Evolutionary conservation across 2,888 invertebrate species (phyloP).

Genomic region (Morpho achilles): DNA sequence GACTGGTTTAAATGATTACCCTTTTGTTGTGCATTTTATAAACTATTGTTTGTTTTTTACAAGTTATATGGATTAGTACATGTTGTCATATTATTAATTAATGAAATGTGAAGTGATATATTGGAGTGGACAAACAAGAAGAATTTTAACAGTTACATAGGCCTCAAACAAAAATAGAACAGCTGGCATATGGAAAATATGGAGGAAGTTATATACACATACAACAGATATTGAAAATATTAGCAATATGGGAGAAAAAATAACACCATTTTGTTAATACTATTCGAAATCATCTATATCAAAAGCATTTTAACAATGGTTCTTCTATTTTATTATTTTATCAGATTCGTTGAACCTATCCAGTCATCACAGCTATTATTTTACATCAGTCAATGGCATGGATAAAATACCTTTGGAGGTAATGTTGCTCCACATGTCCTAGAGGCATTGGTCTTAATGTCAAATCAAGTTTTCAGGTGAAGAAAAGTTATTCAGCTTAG

Average conservation of each 20-base stretch:
- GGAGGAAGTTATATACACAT: conserved; percentile 17
- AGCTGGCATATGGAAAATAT: conserved; percentile 11
- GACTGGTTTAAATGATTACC: neutral
- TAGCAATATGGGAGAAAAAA: conserved; percentile 26
- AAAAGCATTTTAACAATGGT: conserved; percentile 25
- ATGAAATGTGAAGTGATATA: conserved; percentile 29
- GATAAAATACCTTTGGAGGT: conserved; percentile 45
- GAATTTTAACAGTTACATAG: conserved; percentile 20
- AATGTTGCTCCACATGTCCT: conserved; percentile 45
- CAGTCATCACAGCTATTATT: conserved; percentile 37
- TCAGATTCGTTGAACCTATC: conserved; percentile 29
- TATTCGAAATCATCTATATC: conserved; percentile 27
- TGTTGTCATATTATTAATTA: conserved; percentile 3
- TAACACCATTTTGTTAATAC: conserved; percentile 28
- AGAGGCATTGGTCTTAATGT: conserved; percentile 71
- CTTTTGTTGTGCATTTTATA: conserved; percentile 1
- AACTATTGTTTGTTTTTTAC: neutral
- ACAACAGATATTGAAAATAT: conserved; percentile 19
- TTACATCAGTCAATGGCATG: conserved; percentile 43
- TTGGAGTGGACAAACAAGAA: conserved; percentile 29
- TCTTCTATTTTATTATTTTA: conserved; percentile 23
- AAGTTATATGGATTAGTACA: neutral
- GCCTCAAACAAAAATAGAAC: conserved; percentile 12
- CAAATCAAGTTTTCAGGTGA: conserved; percentile 78
- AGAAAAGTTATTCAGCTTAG: conserved; percentile 35